Base-by-base conservation (phyloP, 2,797 vertebrate species). In the Melanotaenia pygmaea region DNA sequence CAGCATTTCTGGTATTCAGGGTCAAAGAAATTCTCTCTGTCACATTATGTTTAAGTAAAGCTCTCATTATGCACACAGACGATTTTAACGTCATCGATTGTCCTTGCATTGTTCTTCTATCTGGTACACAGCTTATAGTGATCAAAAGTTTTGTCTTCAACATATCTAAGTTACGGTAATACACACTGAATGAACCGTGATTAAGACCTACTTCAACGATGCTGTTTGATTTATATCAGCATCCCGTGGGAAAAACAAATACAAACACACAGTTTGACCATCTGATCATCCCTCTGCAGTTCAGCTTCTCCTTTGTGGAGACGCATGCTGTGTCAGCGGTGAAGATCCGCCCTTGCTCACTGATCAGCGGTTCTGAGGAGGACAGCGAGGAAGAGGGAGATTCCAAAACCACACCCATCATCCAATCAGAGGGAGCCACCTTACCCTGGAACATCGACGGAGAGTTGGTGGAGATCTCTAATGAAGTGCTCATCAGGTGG, bases 381-480 rank as follows among this genome's bases (percentile, higher is more conserved):
- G 86, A 83, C 8, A 86, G 90, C 5, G 87, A 68, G 0, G 87
- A 87, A 30, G 86, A 86, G 64, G 68, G 47, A 1, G 89, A 86
- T n/a, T 81, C 89, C 77, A 92, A 86, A 85, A 80, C 64, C 1
- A 65, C 86, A 0, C 85, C 94, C 60, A 90, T 92, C 70, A 87
- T 90, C 91, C 86, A 91, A 58, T 86, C 88, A 40, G 94, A 95
- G 88, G 89, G 84, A 20, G 80, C 56, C 18, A 72, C 67, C 18
- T 94, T 93, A 37, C 96, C 95, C 64, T 98, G 97, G 98, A 99
- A 98, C 85, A 93, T 99, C 28, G 98, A 99, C 18, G 98, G 98
- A 47, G 95, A 99, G 82, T 93, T 99, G 85, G 88, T 98, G 88
- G 94, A 96, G 89, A 94, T 91, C 6, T 56, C 94, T 4, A 93